Base-by-base conservation (phyloP, 2,888 invertebrate genomes). In the Polydrusus tereticollis region DNA sequence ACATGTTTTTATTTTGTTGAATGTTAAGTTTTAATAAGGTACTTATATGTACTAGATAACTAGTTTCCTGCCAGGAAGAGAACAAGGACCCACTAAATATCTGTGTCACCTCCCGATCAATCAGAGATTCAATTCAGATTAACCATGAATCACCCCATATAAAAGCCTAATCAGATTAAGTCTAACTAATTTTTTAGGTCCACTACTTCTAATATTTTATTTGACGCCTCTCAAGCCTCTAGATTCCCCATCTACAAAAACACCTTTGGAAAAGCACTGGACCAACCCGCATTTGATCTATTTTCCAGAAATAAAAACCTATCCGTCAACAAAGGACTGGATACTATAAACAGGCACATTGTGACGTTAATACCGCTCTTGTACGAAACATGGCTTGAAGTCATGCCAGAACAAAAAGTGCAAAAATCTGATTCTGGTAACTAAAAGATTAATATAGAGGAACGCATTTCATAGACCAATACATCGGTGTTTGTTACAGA, bases 361-460 rank as follows among this genome's bases (percentile, higher is more conserved):
- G 87, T 89, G 72, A 89, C 90, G 36, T 85, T 96, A 52, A 87
- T 95, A 85, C 94, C 95, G 0, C 85, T 96, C 21, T 87, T 96
- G 66, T 89, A 93, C 82, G 94, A 95, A 83, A 93, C 93, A 59
- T 96, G 96, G 95, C 83, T 94, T 21, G 96, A 96, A 87, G 92
- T 92, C 12, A 87, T 90, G 57, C 91, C 93, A 0, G 80, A 82
- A 72, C 77, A 77, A 58, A 74, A 78, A 63, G 62, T 58, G 33
- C 55, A 57, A 41, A 77, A 75, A 59, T 26, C 50, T 23, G n/a
- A 60, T 10, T 43, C 68, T 52, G 75, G 75, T 75, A 64, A 72
- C 58, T 18, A 16, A 36, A 12, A 2, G 4, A 2, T 2, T 33
- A 33, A 33, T 5, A 29, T 5, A 7, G 29, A 29, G 29, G 7